phyloP scores from a whole-genome alignment of 2,888 invertebrate species.

The Nowickia ferox region DNA sequence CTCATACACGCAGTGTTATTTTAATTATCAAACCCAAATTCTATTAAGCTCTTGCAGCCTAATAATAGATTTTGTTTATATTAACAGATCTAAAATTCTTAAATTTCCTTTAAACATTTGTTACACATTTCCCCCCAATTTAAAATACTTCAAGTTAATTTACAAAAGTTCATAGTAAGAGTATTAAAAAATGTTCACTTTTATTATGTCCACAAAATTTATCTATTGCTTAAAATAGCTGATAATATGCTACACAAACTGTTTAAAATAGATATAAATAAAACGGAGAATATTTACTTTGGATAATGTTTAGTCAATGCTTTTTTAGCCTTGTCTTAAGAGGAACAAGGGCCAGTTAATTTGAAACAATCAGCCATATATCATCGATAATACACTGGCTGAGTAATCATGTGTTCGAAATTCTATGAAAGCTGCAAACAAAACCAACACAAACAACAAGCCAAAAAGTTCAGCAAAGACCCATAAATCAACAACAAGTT shows the following conservation, averaged over 20 bases:
- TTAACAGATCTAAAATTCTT: background rate
- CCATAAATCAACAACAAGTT: slow-evolving; percentile 61
- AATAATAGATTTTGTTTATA: no score
- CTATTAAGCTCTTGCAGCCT: no score
- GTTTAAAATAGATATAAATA: slow-evolving; percentile 18
- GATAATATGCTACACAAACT: slow-evolving; percentile 35
- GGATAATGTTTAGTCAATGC: slow-evolving; percentile 18
- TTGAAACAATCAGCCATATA: slow-evolving; percentile 54
- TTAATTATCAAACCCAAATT: no score
- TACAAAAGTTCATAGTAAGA: background rate
- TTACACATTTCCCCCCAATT: background rate
- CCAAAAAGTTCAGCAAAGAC: slow-evolving; percentile 62
- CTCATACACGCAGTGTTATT: no score
- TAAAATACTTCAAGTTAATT: background rate
- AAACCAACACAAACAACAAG: slow-evolving; percentile 39
- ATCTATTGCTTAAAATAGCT: slow-evolving; percentile 25
- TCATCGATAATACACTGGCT: slow-evolving; percentile 69
- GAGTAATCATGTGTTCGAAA: slow-evolving; percentile 51
- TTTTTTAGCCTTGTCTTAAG: slow-evolving; percentile 14
- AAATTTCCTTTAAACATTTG: background rate
- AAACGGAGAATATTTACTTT: slow-evolving; percentile 26
- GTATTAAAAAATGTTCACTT: background rate
- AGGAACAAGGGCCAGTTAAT: slow-evolving; percentile 51
- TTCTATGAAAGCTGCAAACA: slow-evolving; percentile 26
- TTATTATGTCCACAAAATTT: slow-evolving; percentile 30